Conservation (phyloP, 1,140 invertebrate species). For the Delia radicum region DNA sequence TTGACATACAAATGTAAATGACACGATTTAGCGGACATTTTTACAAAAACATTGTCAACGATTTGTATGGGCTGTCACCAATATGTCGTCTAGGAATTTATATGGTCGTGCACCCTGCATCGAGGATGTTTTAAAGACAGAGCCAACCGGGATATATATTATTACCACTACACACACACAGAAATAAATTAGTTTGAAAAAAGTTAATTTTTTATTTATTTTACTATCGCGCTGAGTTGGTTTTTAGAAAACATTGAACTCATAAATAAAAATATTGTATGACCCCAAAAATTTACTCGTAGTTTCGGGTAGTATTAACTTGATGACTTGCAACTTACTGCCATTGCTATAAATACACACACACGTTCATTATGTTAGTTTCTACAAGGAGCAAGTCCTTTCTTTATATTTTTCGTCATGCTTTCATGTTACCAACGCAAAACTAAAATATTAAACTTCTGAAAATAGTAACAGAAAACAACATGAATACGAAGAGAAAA, state of each 20-base stretch:
- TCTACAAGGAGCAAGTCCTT: neutral
- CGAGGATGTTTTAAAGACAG: neutral
- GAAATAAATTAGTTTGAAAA: constrained; percentile 20
- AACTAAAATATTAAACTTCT: neutral
- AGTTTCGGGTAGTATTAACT: neutral
- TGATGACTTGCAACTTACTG: constrained; percentile 11
- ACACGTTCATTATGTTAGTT: neutral
- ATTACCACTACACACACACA: neutral
- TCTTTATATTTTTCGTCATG: too few species aligned
- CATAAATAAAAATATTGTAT: constrained; percentile 24
- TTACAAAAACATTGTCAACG: too few species aligned
- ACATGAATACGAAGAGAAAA: neutral
- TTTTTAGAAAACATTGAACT: constrained; percentile 6
- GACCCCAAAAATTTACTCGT: constrained; percentile 9
- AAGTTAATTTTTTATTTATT: constrained; percentile 21
- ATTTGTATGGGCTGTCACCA: too few species aligned
- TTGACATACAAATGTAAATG: too few species aligned
- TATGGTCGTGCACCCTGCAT: neutral
- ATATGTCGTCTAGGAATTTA: too few species aligned
- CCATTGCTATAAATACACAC: neutral
- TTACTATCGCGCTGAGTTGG: constrained; percentile 14
- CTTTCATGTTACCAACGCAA: neutral
- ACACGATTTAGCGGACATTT: too few species aligned
- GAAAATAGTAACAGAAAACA: too few species aligned
- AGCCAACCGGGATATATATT: neutral